phyloP scores from a whole-genome alignment of 1,140 invertebrate genomes.

The Nymphalis io region DNA sequence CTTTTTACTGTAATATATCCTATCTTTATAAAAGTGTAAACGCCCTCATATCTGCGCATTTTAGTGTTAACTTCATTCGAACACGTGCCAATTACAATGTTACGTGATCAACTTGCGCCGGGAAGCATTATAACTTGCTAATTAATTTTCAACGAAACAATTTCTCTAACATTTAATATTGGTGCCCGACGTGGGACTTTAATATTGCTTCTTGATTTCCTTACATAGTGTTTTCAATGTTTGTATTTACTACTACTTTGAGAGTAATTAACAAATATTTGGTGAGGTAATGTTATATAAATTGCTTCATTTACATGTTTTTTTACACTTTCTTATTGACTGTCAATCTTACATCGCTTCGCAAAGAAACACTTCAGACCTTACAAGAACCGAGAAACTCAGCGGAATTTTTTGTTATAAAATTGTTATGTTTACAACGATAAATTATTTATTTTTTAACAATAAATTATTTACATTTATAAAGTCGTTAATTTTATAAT shows the following conservation, averaged over 20 bases:
- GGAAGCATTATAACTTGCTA: slow-evolving; percentile 37
- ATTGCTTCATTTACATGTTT: no score
- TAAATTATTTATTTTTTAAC: no score
- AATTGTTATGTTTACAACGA: no score
- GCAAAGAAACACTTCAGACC: no score
- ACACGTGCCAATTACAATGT: slow-evolving; percentile 32
- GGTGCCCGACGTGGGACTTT: slow-evolving; percentile 32
- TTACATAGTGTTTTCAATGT: background rate
- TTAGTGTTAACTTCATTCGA: background rate
- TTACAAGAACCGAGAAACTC: no score
- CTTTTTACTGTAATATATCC: no score
- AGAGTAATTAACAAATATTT: background rate
- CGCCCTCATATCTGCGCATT: background rate
- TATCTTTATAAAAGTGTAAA: background rate
- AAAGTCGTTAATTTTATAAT: no score
- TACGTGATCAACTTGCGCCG: slow-evolving; percentile 26
- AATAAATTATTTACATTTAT: no score
- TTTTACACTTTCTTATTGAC: no score
- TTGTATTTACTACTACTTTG: background rate
- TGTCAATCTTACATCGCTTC: no score
- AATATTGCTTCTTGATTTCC: background rate
- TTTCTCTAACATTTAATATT: slow-evolving; percentile 32
- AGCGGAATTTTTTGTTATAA: no score
- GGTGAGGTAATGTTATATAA: no score
- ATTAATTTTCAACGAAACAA: slow-evolving; percentile 40